These are phyloP conservation scores for Aurelia sp. DNA, from an alignment of 30 jellyfish, hydroid and myxozoan species.

Conservation along the genomic window DNA sequence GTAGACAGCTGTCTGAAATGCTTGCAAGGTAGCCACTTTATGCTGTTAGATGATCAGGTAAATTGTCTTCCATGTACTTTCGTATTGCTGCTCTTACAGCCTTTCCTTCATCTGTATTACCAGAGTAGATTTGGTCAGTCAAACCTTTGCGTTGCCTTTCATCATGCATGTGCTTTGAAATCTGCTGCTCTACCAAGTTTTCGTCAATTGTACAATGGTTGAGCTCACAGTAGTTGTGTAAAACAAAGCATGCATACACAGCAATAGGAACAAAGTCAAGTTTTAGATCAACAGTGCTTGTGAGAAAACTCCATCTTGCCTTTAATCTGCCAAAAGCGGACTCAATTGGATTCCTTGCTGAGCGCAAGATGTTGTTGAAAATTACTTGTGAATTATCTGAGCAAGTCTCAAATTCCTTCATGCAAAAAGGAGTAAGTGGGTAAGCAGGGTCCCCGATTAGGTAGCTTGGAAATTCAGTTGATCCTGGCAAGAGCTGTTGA, in stretches of 20 bases:
- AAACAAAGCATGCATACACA: too few species aligned
- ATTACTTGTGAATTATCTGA: conserved; percentile 30
- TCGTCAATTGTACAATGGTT: conserved; percentile 10
- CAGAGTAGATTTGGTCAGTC: conserved; percentile 16
- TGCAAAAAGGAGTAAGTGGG: too few species aligned
- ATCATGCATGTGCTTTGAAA: not conserved
- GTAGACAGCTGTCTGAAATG: too few species aligned
- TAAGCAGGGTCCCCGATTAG: too few species aligned
- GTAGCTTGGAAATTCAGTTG: conserved; percentile 22
- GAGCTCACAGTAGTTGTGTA: conserved; percentile 63
- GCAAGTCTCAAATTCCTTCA: conserved; percentile 53
- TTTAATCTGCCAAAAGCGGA: conserved; percentile 75
- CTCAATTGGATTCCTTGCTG: conserved; percentile 71
- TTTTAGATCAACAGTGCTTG: conserved; percentile 27
- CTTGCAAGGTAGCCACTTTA: too few species aligned
- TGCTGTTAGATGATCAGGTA: too few species aligned
- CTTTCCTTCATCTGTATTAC: conserved; percentile 21
- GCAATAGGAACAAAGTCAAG: conserved; percentile 37
- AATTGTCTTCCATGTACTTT: not conserved
- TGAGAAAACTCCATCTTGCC: conserved; percentile 54
- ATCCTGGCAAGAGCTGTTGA: conserved; percentile 28
- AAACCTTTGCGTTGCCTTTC: not conserved
- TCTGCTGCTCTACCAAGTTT: conserved; percentile 11
- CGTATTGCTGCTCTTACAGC: conserved; percentile 5
- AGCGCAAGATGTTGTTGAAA: conserved; percentile 39